Evolutionary conservation across 2,888 invertebrate species (phyloP), one percentile per base, ranked within the genome.

Genomic region (Cephus runcator): DNA sequence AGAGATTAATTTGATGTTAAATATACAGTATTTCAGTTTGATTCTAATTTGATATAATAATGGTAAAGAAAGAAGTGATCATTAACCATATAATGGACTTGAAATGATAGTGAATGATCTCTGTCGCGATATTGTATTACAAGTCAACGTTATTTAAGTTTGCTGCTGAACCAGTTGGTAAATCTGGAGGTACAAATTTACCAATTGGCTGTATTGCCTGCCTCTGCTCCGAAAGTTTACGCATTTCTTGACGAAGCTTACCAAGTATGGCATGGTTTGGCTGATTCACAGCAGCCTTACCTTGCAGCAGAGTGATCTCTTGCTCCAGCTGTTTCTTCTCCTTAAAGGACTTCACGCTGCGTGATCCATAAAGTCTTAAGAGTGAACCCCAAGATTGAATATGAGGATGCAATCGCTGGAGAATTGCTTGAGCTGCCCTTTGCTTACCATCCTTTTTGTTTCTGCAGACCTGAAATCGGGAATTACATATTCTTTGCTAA

Each of bases 401-500:
- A 90, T 98, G 97, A 0, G 99, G 99, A 93, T 99, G 99, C 36
- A 99, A 93, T 76, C 95, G 94, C 95, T 97, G 92, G 73, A 99
- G 92, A 85, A 99, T 98, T 12, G 96, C 95, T 92, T 99, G 99
- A 6, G 99, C 97, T 31, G 99, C 99, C 84, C 96, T 93, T 90
- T 99, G 99, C 91, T 99, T 99, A 11, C 99, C 99, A 83, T 98
- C 98, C 87, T 97, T 95, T 92, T 99, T 99, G 92, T 99, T 99
- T 91, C 97, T 96, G 91, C 98, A 98, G n/a, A 96, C 87, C 90
- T 92, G 35, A 68, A 75, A 81, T 69, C n/a, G 23, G 56, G 23
- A 56, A 6, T 23, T 56, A 56, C 56, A 56, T 56, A 56, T 56
- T 23, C 23, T 56, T 56, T 23, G 56, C 9, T 56, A 56, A 56